Base-by-base conservation (phyloP, 2,797 vertebrate genomes). In the Pangasius sanitwongsei region DNA sequence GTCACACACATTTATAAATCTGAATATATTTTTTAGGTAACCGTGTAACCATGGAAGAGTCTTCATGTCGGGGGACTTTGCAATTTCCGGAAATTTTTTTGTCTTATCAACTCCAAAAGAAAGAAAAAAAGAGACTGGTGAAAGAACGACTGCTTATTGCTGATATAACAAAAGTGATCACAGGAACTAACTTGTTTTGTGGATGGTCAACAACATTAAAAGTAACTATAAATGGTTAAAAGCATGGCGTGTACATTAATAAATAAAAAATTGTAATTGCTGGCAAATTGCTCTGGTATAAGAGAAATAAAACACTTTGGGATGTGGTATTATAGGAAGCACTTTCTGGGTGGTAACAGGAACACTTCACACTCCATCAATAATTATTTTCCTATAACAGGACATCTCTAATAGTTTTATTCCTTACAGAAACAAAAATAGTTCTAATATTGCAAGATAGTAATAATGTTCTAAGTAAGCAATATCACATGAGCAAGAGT, bases 221-320 rank as follows among this genome's bases (percentile, higher is more conserved):
- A 9, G 77, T 37, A 53, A 53, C 16, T 34, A 81, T 12, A 57
- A 78, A 78, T 9, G 0, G 15, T 20, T 55, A 80, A 18, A 80
- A 80, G 28, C 15, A 53, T 74, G 41, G 8, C 4, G 9, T 44
- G 20, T 74, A 12, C 44, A 50, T 77, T 48, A 75, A 75, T 28
- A 77, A 53, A 77, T 53, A 77, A 18, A 13, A n/a, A 72, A 7
- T 0, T 34, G 7, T 20, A 48, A 48, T 48, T 48, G 48, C 48
- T 48, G 48, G 48, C 48, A 48, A 70, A 70, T 70, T 1, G 16
- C 69, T 37, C 69, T 37, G 69, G 6, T 41, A 20, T 20, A 18
- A 72, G 69, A 72, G 69, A 72, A 72, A 72, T 72, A 41, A 37
- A 72, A 72, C 69, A 69, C n/a, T 69, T 37, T 70, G 31, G n/a